Base-by-base conservation (phyloP, 1,140 invertebrate genomes). In the Achatina immaculata region DNA sequence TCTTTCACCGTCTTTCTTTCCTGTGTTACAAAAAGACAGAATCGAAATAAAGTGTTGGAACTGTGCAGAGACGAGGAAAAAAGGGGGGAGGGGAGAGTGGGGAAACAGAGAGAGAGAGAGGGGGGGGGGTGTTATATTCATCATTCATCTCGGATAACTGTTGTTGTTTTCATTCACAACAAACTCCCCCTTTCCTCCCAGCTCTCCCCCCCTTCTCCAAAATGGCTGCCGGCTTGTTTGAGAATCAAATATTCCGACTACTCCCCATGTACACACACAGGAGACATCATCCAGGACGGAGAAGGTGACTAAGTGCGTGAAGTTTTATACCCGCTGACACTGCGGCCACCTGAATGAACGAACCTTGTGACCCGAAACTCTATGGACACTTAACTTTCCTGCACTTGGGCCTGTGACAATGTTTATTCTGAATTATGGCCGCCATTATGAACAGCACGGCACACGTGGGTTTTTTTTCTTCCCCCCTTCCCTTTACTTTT, bases 81-180 rank as follows among this genome's bases (percentile, higher is more conserved):
- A 31, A 43, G 73, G 51, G 21, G 48, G 31, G 40, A 73, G 43
- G 74, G 82, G 11, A 45, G 62, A 21, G 21, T 19, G n/a, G 31
- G 48, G 71, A 71, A 36, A 34, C 43, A 19, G 69, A 45, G 40
- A 72, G 77, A 11, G 38, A n/a, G 73, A 0, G 43, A n/a, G 0
- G 9, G n/a, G 36, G 31, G 36, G 38, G 34, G 24, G 24, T 24
- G 24, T 24, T 51, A 11, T 51, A 51, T 14, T 51, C 11, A 11
- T 14, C 11, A 51, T 51, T 14, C 48, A 51, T 51, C 11, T 51
- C 48, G 11, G 11, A 11, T 24, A 11, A 24, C 48, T 51, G 11
- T 14, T 51, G 24, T 11, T 24, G 11, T 51, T 24, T 51, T 51
- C 48, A 51, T 24, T 51, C n/a, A n/a, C n/a, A n/a, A n/a, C n/a